A percentile compares a stretch with the other conserved stretches of the same genome.
Evolutionary conservation across 2,113 vertebrate species (phyloP).

Genomic region (Archocentrus centrarchus): DNA sequence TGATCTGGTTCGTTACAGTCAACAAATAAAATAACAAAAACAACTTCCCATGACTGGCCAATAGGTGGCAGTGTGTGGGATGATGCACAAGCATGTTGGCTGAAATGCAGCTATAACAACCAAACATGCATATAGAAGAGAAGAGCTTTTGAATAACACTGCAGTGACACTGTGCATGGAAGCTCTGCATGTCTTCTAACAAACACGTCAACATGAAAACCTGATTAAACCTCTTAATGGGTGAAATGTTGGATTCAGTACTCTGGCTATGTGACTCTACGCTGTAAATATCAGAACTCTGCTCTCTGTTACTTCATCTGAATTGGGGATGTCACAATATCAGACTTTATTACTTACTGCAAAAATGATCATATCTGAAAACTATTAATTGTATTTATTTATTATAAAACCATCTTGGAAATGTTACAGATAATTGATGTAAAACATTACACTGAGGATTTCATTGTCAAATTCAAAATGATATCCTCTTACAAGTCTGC

Average conservation of each 20-base stretch:
- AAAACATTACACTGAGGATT: not conserved
- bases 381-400: not conserved
- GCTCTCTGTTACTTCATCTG: not conserved
- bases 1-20: too few species aligned
- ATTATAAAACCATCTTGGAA: not conserved
- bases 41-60: too few species aligned
- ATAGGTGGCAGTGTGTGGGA: too few species aligned
- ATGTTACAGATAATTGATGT: not conserved
- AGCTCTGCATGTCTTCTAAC: not conserved
- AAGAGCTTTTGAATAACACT: too few species aligned
- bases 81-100: too few species aligned
- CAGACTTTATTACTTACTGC: not conserved
- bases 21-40: too few species aligned
- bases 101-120: too few species aligned
- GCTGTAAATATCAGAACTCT: not conserved
- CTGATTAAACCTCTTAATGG: not conserved
- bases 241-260: not conserved
- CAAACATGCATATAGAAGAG: too few species aligned
- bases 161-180: too few species aligned
- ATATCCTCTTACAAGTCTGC: not conserved
- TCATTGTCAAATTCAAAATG: not conserved
- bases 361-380: not conserved
- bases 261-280: constrained; percentile 14
- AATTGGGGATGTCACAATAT: constrained; percentile 35
- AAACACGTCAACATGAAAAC: not conserved